Base-by-base conservation (phyloP, 1,140 invertebrate species). In the Holcopasites calliopsidis region DNA sequence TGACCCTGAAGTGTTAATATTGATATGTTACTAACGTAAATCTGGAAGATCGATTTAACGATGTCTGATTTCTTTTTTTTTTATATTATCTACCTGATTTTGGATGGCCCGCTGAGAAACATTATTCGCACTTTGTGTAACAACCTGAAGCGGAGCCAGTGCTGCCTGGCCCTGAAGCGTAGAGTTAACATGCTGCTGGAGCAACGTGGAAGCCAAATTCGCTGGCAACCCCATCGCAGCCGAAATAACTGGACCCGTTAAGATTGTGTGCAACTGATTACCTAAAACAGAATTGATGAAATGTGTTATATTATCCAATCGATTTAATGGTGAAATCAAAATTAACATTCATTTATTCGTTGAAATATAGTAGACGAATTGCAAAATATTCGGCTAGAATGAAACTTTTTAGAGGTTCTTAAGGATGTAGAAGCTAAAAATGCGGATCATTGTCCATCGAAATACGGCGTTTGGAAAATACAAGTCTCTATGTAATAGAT, bases 171-270 rank as follows among this genome's bases (percentile, higher is more conserved):
- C 93, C 76, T 93, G 93, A 21, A 96, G 90, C n/a, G 95, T 95
- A 31, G 94, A 95, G 90, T 96, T 97, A 2, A 98, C 96, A 89
- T 97, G 96, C 86, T 97, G 95, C 85, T 97, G 97, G 23, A 97
- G 92, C 71, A 97, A 92, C 21, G 95, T 94, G 1, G 95, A 95
- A 58, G 97, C 96, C 85, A 96, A 88, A 40, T 94, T 93, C 69
- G 95, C 93, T 33, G 96, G 96, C 76, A 97, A 92, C 83, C 94
- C 94, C 93, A 97, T 96, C 54, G 96, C 97, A 1, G 96, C 96
- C 85, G 96, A 95, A 77, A 97, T 97, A 40, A 97, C 94, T 33
- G 96, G 95, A 33, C 96, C 96, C 26, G 95, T 96, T 65, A 97
- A 92, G 62, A 96, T 94, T 86, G 92, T 92, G 65, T 94, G 93